phyloP scores from a whole-genome alignment of 1,140 invertebrate genomes.

The Drosophila sechellia region DNA sequence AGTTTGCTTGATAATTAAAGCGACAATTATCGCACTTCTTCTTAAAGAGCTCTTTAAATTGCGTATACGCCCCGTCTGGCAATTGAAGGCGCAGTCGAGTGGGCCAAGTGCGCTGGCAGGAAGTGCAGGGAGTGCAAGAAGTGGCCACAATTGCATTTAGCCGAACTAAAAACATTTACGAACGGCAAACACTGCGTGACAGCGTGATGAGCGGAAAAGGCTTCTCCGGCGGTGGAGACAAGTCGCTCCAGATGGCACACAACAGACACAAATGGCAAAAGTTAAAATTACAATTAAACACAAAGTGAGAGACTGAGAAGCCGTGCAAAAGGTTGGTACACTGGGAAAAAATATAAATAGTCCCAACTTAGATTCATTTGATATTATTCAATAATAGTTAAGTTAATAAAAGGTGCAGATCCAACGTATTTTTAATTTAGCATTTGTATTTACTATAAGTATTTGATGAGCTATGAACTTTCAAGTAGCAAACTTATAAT shows the following conservation, averaged over 20 bases:
- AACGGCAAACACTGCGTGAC: slow-evolving; percentile 36
- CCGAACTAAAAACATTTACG: slow-evolving; percentile 45
- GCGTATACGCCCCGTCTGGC: slow-evolving; percentile 23
- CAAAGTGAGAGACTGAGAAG: slow-evolving; percentile 22
- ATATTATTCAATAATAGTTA: no score
- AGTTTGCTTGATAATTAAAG: slow-evolving; percentile 12
- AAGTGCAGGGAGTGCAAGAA: slow-evolving; percentile 25
- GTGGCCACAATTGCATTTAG: slow-evolving; percentile 52
- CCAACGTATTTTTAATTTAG: no score
- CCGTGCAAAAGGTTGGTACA: background rate
- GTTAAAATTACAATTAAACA: slow-evolving; percentile 52
- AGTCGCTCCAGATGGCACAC: slow-evolving; percentile 45
- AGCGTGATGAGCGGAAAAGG: slow-evolving; percentile 27
- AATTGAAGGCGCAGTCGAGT: slow-evolving; percentile 13
- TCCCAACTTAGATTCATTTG: no score
- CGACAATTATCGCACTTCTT: slow-evolving; percentile 15
- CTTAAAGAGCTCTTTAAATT: slow-evolving; percentile 4
- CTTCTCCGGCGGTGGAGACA: slow-evolving; percentile 28
- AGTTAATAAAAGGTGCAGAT: no score
- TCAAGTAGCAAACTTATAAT: no score
- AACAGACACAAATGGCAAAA: slow-evolving; percentile 39
- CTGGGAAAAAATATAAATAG: background rate
- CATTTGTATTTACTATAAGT: no score
- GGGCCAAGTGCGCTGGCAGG: slow-evolving; percentile 6
- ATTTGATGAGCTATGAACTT: no score